Evolutionary conservation across 2,888 invertebrate genomes (phyloP).

Genomic region (Pristionchus entomophagus): DNA sequence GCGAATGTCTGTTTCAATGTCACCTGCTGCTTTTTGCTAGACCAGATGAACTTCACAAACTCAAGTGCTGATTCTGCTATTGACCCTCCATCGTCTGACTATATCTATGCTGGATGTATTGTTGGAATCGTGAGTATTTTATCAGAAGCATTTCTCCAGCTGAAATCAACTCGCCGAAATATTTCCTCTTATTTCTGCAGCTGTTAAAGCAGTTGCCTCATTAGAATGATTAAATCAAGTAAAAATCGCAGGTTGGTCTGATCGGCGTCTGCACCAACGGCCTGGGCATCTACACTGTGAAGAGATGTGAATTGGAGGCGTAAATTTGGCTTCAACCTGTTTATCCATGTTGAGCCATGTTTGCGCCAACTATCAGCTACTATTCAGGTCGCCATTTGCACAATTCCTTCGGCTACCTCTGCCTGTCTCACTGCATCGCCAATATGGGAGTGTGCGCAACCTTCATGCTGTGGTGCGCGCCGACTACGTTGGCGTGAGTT

Average conservation of each 20-base stretch:
- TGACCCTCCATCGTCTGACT: neutral
- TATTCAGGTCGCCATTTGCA: constrained; percentile 28
- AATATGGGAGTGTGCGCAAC: constrained; percentile 41
- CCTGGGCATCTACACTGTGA: constrained; percentile 4
- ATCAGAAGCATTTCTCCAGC: too few relatives aligned
- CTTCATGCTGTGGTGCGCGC: constrained; percentile 31
- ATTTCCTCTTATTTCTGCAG: neutral
- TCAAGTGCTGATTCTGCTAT: neutral
- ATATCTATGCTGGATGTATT: constrained; percentile 31
- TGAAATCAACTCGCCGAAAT: too few relatives aligned
- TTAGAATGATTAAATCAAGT: too few relatives aligned
- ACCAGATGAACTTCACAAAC: neutral
- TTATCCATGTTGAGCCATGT: too few relatives aligned
- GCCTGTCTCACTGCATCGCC: constrained; percentile 45
- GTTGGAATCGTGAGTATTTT: constrained; percentile 3
- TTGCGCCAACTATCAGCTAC: too few relatives aligned
- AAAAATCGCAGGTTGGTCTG: constrained; percentile 25
- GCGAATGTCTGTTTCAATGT: neutral
- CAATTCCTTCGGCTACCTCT: constrained; percentile 40
- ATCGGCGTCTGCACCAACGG: constrained; percentile 15
- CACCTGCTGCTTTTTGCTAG: neutral
- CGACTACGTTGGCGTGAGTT: constrained; percentile 11
- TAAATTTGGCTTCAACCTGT: too few relatives aligned
- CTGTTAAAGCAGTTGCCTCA: too few relatives aligned
- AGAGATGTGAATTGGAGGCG: neutral